These are phyloP conservation scores for Colletes latitarsis DNA, from an alignment of 1,140 invertebrate genomes.

Conservation along the genomic window DNA sequence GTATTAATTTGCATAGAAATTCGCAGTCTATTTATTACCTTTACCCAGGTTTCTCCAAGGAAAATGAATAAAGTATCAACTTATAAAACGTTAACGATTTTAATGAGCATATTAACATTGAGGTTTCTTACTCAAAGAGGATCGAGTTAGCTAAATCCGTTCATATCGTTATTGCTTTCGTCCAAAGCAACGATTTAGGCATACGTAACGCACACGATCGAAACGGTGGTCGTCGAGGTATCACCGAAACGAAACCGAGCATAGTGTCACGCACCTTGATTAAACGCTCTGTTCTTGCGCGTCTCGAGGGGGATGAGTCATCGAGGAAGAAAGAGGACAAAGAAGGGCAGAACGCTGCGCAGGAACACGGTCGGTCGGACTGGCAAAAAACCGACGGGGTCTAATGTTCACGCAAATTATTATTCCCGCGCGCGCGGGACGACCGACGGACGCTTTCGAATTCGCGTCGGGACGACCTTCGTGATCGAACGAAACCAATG, in stretches of 20 bases:
- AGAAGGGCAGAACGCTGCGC: conserved; percentile 3
- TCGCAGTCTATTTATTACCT: too few species aligned
- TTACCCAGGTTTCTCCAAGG: too few species aligned
- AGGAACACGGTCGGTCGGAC: background rate
- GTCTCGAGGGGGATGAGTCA: background rate
- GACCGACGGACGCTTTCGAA: conserved; percentile 37
- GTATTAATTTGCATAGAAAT: too few species aligned
- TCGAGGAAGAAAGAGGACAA: background rate
- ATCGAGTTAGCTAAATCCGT: too few species aligned
- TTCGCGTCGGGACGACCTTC: conserved; percentile 34
- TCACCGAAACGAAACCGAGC: background rate
- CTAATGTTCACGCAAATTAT: conserved; percentile 45
- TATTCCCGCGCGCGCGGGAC: conserved; percentile 27
- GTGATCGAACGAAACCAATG: conserved; percentile 51
- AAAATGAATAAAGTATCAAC: too few species aligned
- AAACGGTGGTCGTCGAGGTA: background rate
- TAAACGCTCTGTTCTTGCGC: background rate
- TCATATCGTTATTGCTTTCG: too few species aligned
- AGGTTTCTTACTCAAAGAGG: too few species aligned
- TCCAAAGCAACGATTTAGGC: too few species aligned
- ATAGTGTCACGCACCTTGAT: background rate
- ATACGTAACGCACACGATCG: background rate
- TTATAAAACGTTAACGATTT: too few species aligned
- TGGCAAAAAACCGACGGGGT: conserved; percentile 12
- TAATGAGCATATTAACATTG: too few species aligned